Conservation (phyloP, 92 coral and sea anemone genomes). For the Parazoanthus darwini region DNA sequence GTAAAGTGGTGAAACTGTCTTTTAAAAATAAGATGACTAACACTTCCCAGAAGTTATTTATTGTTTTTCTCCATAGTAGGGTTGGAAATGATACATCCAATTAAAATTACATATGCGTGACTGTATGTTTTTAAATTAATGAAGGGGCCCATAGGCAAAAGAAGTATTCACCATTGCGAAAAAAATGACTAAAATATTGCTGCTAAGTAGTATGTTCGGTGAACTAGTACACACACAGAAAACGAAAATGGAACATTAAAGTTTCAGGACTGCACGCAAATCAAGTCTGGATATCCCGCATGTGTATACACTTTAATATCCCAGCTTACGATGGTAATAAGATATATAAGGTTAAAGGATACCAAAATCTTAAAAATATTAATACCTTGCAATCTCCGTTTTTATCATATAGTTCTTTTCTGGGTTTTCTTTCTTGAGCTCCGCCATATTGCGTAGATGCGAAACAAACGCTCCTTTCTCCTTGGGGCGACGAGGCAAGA, state of each 20-base stretch:
- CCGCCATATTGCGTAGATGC: slow-evolving; percentile 51
- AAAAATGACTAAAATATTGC: neutral
- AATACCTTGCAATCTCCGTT: slow-evolving; percentile 82
- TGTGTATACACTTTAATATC: neutral
- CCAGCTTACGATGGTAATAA: neutral
- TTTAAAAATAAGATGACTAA: neutral
- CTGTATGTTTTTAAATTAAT: neutral
- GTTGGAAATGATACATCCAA: neutral
- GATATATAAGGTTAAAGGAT: slow-evolving; percentile 11
- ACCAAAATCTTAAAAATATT: neutral
- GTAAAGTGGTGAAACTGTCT: too few species aligned
- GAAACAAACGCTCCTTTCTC: neutral
- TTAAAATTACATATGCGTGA: neutral
- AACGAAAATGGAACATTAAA: neutral
- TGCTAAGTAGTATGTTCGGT: neutral
- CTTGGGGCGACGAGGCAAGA: neutral
- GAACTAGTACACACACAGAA: neutral
- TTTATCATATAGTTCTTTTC: slow-evolving; percentile 70
- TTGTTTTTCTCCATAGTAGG: neutral
- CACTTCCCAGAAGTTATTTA: neutral
- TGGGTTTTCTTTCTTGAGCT: slow-evolving; percentile 79
- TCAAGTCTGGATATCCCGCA: neutral
- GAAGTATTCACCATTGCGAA: neutral
- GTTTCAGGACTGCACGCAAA: neutral
- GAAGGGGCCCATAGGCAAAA: neutral